These are phyloP conservation scores for Clarias pachynema DNA, from an alignment of 2,797 vertebrate genomes.

Conservation along the genomic window DNA sequence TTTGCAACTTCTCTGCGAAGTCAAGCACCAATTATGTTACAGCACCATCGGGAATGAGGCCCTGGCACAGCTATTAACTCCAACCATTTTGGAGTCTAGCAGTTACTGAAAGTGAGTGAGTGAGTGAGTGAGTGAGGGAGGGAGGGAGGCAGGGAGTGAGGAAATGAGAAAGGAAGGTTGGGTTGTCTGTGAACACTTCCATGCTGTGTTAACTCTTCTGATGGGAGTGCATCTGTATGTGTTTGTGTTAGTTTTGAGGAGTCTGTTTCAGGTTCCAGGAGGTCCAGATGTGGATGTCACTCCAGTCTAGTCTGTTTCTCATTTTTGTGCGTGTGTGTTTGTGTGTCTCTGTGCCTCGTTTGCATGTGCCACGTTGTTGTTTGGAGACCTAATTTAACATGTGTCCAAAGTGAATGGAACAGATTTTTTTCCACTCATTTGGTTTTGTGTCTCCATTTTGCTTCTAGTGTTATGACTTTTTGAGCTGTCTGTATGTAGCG, in stretches of 20 bases:
- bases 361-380: constrained; percentile 17
- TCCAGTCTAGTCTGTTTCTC: constrained; percentile 9
- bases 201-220: not conserved
- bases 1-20: not conserved
- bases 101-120: not conserved
- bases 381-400: not conserved
- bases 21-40: not conserved
- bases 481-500: not conserved
- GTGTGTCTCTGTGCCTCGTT: not conserved
- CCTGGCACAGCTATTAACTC: not conserved
- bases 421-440: not conserved
- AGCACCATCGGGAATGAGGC: not conserved
- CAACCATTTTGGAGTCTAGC: not conserved
- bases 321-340: not conserved
- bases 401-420: not conserved
- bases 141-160: not conserved
- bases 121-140: not conserved
- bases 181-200: not conserved
- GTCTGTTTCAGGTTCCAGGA: constrained; percentile 4
- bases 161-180: not conserved
- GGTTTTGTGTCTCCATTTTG: not conserved
- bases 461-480: constrained; percentile 5
- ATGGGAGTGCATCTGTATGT: constrained; percentile 1
- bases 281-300: constrained; percentile 11
- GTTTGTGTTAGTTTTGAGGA: constrained; percentile 18